Conservation (phyloP, 2,888 invertebrate genomes). For the Ochlodes sylvanus region DNA sequence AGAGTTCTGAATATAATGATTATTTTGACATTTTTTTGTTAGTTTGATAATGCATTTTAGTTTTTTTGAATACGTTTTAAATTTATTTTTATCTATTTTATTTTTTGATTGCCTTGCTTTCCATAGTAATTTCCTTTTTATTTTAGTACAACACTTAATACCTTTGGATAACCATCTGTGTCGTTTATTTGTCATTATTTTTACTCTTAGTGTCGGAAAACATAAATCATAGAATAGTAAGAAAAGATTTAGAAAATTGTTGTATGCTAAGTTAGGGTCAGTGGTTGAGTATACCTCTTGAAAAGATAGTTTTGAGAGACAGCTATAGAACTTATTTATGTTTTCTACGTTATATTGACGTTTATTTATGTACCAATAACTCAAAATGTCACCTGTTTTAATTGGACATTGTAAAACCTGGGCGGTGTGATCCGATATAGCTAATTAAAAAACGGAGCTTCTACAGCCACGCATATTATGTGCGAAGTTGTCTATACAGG, state of each 20-base stretch:
- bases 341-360: neutral
- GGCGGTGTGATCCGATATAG: too few relatives aligned
- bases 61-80: neutral
- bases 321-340: neutral
- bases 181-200: neutral
- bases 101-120: neutral
- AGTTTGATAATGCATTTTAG: neutral
- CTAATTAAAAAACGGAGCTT: too few relatives aligned
- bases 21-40: neutral
- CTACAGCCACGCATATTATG: too few relatives aligned
- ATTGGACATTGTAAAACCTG: too few relatives aligned
- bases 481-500: too few relatives aligned
- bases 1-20: neutral
- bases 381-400: too few relatives aligned
- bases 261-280: neutral
- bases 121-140: constrained; percentile 2
- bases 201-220: neutral
- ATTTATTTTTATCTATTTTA: constrained; percentile 3
- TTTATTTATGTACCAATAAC: too few relatives aligned
- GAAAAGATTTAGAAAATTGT: neutral
- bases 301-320: neutral
- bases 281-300: neutral
- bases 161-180: neutral
- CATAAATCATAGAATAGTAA: neutral
- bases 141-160: neutral